These are phyloP conservation scores for Sarcophaga bullata DNA, from an alignment of 1,140 invertebrate species.

Conservation along the genomic window DNA sequence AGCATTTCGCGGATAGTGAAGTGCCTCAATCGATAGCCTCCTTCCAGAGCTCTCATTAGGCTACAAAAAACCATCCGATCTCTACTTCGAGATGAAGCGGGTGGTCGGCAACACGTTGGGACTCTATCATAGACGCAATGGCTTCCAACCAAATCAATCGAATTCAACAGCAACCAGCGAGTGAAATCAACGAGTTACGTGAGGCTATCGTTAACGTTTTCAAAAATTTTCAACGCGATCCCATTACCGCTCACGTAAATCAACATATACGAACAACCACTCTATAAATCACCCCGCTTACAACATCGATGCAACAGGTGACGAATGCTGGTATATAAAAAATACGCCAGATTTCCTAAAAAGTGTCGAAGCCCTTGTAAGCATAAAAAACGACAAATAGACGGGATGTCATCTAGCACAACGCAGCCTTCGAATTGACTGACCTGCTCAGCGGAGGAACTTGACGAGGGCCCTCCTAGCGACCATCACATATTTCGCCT, in stretches of 20 bases:
- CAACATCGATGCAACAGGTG: not conserved
- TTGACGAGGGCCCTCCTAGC: not conserved
- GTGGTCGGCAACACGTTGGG: too few species aligned
- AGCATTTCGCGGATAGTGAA: too few species aligned
- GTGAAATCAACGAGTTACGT: not conserved
- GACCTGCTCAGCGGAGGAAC: not conserved
- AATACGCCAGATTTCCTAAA: not conserved
- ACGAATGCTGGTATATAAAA: constrained; percentile 31
- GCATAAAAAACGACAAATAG: not conserved
- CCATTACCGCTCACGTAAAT: not conserved
- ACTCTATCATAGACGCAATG: constrained; percentile 25
- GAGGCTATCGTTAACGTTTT: not conserved
- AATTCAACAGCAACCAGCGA: not conserved
- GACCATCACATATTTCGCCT: not conserved
- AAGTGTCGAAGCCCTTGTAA: constrained; percentile 32
- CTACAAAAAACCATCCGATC: too few species aligned
- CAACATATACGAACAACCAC: not conserved
- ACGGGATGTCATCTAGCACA: not conserved
- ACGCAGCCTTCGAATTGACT: not conserved
- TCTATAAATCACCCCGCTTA: not conserved
- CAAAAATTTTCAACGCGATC: not conserved
- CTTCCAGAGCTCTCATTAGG: too few species aligned
- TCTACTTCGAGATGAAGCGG: too few species aligned
- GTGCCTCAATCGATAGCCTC: too few species aligned
- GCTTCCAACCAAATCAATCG: not conserved